Evolutionary conservation across 2,797 vertebrate species (phyloP), one percentile per base, ranked within the genome.

Genomic region (Numenius phaeopus): DNA sequence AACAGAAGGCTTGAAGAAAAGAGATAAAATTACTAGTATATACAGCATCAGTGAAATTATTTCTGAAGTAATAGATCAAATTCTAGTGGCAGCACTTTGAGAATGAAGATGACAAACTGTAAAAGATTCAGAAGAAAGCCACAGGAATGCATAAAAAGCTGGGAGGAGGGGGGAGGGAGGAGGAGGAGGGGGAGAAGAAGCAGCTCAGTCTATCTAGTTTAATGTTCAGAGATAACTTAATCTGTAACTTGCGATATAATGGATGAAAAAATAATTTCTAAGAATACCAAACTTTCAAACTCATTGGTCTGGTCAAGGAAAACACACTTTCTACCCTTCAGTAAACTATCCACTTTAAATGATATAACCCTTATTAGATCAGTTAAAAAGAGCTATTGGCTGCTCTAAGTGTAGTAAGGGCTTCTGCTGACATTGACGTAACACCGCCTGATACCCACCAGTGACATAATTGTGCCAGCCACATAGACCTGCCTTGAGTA

Each of bases 21-120:
- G 47, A 94, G 90, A 89, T 76, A 89, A 96, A 96, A 95, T 94
- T 96, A 92, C 89, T 76, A 39, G 46, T 52, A 72, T 83, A 82
- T 83, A 78, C 61, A 80, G 57, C 55, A 94, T 86, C 8, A 39
- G 72, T 81, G 79, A 88, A 89, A 96, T 91, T 95, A 96, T 91
- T 96, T n/a, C 54, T 96, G 79, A 95, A 96, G 94, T 59, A 95
- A 78, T 67, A 80, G 64, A 91, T 94, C 65, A 87, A 92, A 91
- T 94, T 94, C 90, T 88, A 92, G 87, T 79, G 66, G 76, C 66
- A 89, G 90, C 58, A 91, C 65, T 95, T 94, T 64, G 42, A 88
- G 84, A 93, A 92, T 55, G 80, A 94, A 91, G 87, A 89, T 82
- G 79, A 94, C 52, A 90, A 95, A 91, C 80, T 70, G 70, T 62